Evolutionary conservation across 2,888 invertebrate species (phyloP).

Genomic region (Erpobdella octoculata): DNA sequence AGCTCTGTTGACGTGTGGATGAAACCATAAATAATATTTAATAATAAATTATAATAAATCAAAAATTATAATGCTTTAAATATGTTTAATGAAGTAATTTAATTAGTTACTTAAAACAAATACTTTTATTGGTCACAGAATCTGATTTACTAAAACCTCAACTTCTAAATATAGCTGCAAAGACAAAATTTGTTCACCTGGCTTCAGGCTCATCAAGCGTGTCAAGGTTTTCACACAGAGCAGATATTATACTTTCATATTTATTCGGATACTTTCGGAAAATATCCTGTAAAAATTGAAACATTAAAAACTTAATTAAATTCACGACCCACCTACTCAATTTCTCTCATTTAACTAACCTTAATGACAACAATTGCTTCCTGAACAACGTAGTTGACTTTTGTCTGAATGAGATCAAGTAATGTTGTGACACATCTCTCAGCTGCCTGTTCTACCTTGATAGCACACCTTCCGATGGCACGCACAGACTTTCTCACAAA

Average conservation of each 20-base stretch:
- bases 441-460: conserved; percentile 93
- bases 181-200: conserved; percentile 45
- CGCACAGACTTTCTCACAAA: conserved; percentile 97
- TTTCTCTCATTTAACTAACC: too few relatives aligned
- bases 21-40: not conserved
- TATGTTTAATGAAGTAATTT: too few relatives aligned
- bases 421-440: conserved; percentile 96
- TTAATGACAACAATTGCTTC: conserved; percentile 99
- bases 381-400: conserved; percentile 98
- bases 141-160: too few relatives aligned
- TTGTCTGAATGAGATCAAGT: conserved; percentile 93
- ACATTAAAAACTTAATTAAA: not conserved
- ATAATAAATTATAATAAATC: not conserved
- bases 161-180: too few relatives aligned
- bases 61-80: not conserved
- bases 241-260: conserved; percentile 98
- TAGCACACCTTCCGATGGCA: conserved; percentile 97
- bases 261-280: conserved; percentile 87
- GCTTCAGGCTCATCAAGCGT: conserved; percentile 98
- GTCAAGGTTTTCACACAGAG: conserved; percentile 94
- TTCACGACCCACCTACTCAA: not conserved
- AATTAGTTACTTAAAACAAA: not conserved
- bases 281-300: conserved; percentile 47
- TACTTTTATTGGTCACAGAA: not conserved
- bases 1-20: conserved; percentile 58